Evolutionary conservation across 37 sponge, comb jelly and placozoan species (phyloP), one percentile per base, ranked within the genome.

Genomic region (Cliona cf. orientalis): DNA sequence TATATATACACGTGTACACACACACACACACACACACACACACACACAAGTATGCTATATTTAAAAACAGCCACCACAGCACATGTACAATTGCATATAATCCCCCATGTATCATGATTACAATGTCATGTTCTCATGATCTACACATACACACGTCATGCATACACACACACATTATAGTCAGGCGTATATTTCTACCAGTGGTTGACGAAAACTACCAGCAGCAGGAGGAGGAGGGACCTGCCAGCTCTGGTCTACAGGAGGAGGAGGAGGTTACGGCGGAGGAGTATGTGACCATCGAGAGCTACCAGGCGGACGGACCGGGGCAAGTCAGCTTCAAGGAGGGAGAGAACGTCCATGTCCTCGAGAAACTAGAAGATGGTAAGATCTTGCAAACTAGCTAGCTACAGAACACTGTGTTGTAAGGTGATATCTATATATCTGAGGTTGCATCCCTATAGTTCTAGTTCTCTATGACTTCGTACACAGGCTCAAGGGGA

Each of bases 311-410:
- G 56, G 95, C 91, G 29, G 58, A 75, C 31, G 90, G 79, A 2
- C 74, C 70, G 0, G 87, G 87, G 0, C 91, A 94, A 67, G 76
- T 94, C 63, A 87, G 78, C 44, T 87, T 94, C 63, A 79, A 94
- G 45, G 84, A 46, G 39, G 95, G 91, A 28, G 85, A 91, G 23
- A 53, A 71, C 46, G 73, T 94, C 46, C 76, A 72, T 17, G 95
- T 94, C 29, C 40, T 94, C 41, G 90, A 90, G 44, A 94, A 94
- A 61, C 61, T 91, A 76, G 95, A 94, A 62, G 89, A 90, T 71
- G 95, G 95, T 94, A 41, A 69, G 82, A 29, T 34, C 6, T 29
- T n/a, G n/a, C n/a, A n/a, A n/a, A n/a, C n/a, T n/a, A n/a, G n/a
- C n/a, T n/a, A n/a, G n/a, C n/a, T n/a, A n/a, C n/a, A n/a, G n/a